phyloP scores from a whole-genome alignment of 2,888 invertebrate species.

The Orchesella flavescens region DNA sequence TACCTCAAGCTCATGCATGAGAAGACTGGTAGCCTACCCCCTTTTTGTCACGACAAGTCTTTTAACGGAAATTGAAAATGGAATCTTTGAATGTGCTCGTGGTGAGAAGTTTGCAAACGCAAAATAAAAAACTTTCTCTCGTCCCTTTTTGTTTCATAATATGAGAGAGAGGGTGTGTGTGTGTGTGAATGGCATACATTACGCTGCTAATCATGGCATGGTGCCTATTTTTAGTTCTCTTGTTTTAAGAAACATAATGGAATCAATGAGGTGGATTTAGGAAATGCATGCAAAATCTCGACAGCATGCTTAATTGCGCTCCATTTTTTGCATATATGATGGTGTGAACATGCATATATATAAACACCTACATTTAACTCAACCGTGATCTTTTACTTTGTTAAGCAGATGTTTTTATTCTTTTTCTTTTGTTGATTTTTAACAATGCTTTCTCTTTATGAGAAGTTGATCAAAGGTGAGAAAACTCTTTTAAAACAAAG shows the following conservation, averaged over 20 bases:
- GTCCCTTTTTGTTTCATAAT: not conserved
- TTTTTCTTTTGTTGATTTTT: too few relatives aligned
- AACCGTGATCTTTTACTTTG: not conserved
- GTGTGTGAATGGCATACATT: not conserved
- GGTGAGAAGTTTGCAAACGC: not conserved
- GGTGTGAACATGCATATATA: too few relatives aligned
- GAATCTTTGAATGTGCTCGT: not conserved
- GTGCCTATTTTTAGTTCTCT: too few relatives aligned
- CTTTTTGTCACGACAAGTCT: conserved; percentile 23
- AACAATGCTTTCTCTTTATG: too few relatives aligned
- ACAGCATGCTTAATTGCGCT: conserved; percentile 14
- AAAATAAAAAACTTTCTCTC: conserved; percentile 6
- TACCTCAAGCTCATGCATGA: conserved; percentile 29
- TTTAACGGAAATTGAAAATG: conserved; percentile 21
- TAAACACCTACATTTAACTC: not conserved
- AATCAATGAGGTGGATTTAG: not conserved
- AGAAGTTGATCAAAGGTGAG: too few relatives aligned
- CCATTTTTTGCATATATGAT: not conserved
- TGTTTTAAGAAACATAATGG: not conserved
- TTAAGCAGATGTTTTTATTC: too few relatives aligned
- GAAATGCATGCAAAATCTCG: conserved; percentile 23
- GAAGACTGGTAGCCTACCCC: conserved; percentile 33
- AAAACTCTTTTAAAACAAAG: too few relatives aligned
- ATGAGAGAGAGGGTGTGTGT: too few relatives aligned
- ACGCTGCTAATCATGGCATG: too few relatives aligned